Evolutionary conservation across 2,888 invertebrate genomes (phyloP), one percentile per base, ranked within the genome.

Genomic region (Coenonympha arcania): DNA sequence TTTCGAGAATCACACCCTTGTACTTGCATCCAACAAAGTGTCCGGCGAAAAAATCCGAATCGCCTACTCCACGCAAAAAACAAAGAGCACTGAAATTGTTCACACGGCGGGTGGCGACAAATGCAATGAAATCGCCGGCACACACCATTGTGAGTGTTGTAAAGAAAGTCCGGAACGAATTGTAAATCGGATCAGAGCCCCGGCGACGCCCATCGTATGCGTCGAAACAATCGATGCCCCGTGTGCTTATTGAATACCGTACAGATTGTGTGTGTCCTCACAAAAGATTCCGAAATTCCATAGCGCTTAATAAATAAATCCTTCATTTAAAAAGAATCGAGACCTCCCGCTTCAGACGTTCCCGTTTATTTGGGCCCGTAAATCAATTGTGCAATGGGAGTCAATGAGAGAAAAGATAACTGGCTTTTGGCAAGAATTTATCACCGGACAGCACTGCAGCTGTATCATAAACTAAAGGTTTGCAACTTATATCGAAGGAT

Each of bases 91-190:
- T 42, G 40, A 64, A 65, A 62, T 66, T 63, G 60, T 63, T 63
- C 56, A 63, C 75, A 63, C 72, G 57, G 62, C 73, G 73, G 77
- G 76, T 69, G 74, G 74, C 63, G 61, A 63, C 63, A 61, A 62
- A 65, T 56, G 64, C 63, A 63, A 62, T 65, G 56, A 53, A 62
- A 62, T 62, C 60, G 62, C 59, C 60, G 61, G 64, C 60, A 59
- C 60, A 59, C 59, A 52, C 69, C 64, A 73, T 79, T 77, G 77
- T 79, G 64, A 59, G 61, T 53, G 61, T 60, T 69, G 69, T 66
- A 75, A 80, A 77, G 79, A 81, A 80, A 79, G 77, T 75, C 70
- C 70, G 78, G 75, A 81, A 84, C 82, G 76, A 85, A 84, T 85
- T 73, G 73, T 76, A 78, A 81, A 82, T 79, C 73, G 70, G 76